A percentile compares a stretch with the other conserved stretches of the same genome.
Evolutionary conservation across 2,797 vertebrate species (phyloP).

Genomic region (Rhabdomys pumilio): DNA sequence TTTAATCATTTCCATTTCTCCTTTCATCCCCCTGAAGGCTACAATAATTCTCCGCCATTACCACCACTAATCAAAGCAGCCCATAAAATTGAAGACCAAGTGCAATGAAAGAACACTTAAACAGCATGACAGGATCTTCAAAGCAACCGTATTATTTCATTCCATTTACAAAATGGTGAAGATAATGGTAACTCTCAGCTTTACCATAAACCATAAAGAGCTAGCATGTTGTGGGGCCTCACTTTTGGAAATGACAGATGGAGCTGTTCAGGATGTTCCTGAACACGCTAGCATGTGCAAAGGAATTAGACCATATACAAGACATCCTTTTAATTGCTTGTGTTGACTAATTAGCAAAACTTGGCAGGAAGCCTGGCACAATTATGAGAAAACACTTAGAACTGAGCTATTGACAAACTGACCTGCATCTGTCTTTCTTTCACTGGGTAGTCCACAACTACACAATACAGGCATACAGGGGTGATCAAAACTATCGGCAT

Average conservation of each 20-base stretch:
- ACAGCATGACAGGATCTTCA: slow-evolving; percentile 80
- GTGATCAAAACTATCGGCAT: not conserved
- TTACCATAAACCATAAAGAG: not conserved
- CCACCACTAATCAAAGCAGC: slow-evolving; percentile 79
- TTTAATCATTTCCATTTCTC: slow-evolving; percentile 78
- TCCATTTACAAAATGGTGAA: slow-evolving; percentile 57
- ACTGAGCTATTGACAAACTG: not conserved
- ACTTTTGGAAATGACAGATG: not conserved
- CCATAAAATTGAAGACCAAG: slow-evolving; percentile 77
- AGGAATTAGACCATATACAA: not conserved
- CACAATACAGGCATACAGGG: not conserved
- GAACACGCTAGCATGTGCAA: not conserved
- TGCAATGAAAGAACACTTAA: slow-evolving; percentile 64
- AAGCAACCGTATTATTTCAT: slow-evolving; percentile 69
- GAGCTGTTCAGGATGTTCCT: not conserved
- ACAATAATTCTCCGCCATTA: slow-evolving; percentile 72
- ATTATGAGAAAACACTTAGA: not conserved
- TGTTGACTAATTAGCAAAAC: slow-evolving; percentile 46
- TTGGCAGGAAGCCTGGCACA: slow-evolving; percentile 30
- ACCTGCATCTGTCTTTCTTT: not conserved
- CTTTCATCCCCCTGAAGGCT: slow-evolving; percentile 71
- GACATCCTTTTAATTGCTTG: not conserved
- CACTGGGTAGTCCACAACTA: not conserved
- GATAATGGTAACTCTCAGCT: not conserved
- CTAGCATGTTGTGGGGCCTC: not conserved